phyloP scores from a whole-genome alignment of 2,113 vertebrate species.

The Ceyx cyanopectus region DNA sequence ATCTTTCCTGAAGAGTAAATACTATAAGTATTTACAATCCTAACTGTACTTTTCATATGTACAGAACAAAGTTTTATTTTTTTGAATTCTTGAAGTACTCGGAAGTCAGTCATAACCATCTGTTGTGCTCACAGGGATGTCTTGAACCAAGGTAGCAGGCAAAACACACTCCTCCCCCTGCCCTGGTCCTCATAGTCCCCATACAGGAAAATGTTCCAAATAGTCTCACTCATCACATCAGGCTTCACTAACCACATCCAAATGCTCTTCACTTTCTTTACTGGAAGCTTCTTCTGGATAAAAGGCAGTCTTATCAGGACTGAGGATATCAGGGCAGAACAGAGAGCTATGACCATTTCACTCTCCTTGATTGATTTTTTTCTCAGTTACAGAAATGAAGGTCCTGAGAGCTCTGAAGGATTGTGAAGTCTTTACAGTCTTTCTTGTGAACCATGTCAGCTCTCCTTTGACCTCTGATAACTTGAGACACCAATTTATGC shows the following conservation, averaged over 20 bases:
- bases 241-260: neutral
- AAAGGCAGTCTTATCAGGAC: neutral
- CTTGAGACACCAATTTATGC: constrained; percentile 18
- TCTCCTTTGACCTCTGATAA: constrained; percentile 27
- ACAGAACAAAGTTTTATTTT: neutral
- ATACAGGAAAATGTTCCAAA: neutral
- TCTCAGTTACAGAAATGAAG: neutral
- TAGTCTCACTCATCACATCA: neutral
- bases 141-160: neutral
- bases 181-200: neutral
- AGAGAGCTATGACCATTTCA: neutral
- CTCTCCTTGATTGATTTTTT: neutral
- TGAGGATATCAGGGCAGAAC: neutral
- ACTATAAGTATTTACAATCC: neutral
- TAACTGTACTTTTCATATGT: neutral
- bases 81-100: neutral
- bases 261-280: neutral
- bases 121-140: rapidly evolving
- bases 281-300: neutral
- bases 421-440: neutral
- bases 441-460: neutral
- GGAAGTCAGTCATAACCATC: neutral
- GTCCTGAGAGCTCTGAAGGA: constrained; percentile 14
- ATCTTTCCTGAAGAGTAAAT: neutral
- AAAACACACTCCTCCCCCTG: neutral